Percentiles rank a stretch among this genome's conserved stretches.
Conservation (phyloP, 2,888 invertebrate species). For the Neocrepidodera transversa region DNA sequence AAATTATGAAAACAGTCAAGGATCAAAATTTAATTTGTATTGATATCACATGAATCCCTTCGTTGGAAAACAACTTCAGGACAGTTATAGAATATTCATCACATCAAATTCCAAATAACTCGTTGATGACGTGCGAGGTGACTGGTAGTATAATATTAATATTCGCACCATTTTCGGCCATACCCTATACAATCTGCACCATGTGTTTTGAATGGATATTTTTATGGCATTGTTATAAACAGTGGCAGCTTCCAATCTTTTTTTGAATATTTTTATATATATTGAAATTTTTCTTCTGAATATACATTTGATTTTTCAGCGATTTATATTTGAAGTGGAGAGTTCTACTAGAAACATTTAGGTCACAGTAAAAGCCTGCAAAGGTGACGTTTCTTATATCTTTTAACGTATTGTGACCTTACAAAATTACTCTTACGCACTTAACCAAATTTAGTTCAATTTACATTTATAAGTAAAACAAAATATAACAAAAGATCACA, state of each 20-base stretch:
- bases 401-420: too few species aligned
- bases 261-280: too few species aligned
- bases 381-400: too few species aligned
- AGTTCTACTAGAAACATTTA: too few species aligned
- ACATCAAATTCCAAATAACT: conserved; percentile 1
- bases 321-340: too few species aligned
- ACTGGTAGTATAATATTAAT: conserved; percentile 3
- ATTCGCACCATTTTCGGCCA: background rate
- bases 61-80: background rate
- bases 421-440: too few species aligned
- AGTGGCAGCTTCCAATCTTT: background rate
- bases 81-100: conserved; percentile 5
- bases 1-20: background rate
- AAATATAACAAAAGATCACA: too few species aligned
- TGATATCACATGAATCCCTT: background rate
- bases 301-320: too few species aligned
- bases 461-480: too few species aligned
- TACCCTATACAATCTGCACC: conserved; percentile 21
- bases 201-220: conserved; percentile 32
- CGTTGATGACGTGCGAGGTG: background rate
- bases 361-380: too few species aligned
- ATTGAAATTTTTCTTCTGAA: too few species aligned
- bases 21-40: conserved; percentile 2
- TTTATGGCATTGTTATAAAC: background rate
- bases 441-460: too few species aligned